Evolutionary conservation across 2,797 vertebrate species (phyloP), one percentile per base, ranked within the genome.

Genomic region (Poeciliopsis paucimaculata): DNA sequence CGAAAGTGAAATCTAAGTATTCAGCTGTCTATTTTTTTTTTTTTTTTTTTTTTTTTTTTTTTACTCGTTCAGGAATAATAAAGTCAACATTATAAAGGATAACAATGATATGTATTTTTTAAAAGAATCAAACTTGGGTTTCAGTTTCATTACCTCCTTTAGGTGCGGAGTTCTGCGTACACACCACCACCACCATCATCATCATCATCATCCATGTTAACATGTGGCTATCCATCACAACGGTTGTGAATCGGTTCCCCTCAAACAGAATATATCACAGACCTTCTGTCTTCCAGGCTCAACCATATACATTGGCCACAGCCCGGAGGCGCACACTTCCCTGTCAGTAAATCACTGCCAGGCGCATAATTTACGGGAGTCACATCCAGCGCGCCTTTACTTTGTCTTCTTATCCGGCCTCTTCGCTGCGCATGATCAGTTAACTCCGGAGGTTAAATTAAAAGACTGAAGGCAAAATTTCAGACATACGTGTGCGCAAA

Each of bases 71-170:
- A 4, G 5, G 2, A 31, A 15, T 39, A 2, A 7, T 18, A 31
- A 73, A 41, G 5, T 13, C 13, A 47, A 47, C 46, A 57, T 51
- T 71, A 43, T 31, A 34, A 1, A 72, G n/a, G 1, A 28, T 6
- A 62, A 62, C 2, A 64, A 64, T 18, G 9, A 4, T 10, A 39
- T 53, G 23, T 26, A 20, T 55, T 28, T 55, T 55, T 28, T 55
- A 39, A 39, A 66, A 66, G 4, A 70, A 5, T 70, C 66, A 28
- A 43, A 71, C 41, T 71, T 28, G 23, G 13, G 26, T 70, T 70
- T 70, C 5, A 45, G 41, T 13, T 16, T 16, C 8, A 43, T 95
- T 90, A 96, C 96, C 96, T 95, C 91, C 93, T 87, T 91, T 92
- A 88, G 93, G 88, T 91, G 78, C 86, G 55, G 86, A 18, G 77